These are phyloP conservation scores for Drosophila repletoides DNA, from an alignment of 1,140 invertebrate species.

Conservation along the genomic window DNA sequence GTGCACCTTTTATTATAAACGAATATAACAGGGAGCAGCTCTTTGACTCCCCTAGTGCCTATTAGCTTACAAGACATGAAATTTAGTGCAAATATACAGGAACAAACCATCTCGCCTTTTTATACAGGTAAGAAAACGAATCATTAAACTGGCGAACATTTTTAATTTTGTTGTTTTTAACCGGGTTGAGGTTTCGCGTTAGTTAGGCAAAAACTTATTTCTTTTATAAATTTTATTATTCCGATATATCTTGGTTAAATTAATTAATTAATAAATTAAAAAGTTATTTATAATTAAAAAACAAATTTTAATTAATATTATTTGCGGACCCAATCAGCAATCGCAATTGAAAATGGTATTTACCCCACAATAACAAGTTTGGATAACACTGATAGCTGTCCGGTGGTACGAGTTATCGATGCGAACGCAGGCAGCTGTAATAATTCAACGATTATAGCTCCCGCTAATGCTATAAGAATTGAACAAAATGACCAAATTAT, in stretches of 20 bases:
- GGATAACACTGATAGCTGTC: conserved; percentile 43
- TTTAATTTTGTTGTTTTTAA: too few relatives aligned
- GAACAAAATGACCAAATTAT: neutral
- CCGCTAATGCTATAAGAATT: neutral
- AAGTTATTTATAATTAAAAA: neutral
- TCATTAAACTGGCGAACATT: neutral
- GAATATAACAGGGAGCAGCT: conserved; percentile 84
- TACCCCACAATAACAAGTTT: conserved; percentile 60
- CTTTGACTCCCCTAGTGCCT: conserved; percentile 89
- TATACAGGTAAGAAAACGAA: conserved; percentile 84
- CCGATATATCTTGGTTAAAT: too few relatives aligned
- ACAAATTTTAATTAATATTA: conserved; percentile 3
- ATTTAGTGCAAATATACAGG: conserved; percentile 85
- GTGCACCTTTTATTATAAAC: conserved; percentile 15
- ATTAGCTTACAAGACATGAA: conserved; percentile 92
- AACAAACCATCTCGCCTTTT: conserved; percentile 86
- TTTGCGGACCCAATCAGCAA: conserved; percentile 35
- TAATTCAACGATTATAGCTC: conserved; percentile 13
- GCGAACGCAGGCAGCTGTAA: neutral
- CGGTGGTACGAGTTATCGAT: conserved; percentile 8
- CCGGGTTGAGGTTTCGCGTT: neutral
- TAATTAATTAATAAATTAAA: neutral
- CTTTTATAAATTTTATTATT: too few relatives aligned
- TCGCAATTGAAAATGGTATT: conserved; percentile 67
- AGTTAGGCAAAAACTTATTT: neutral